Base-by-base conservation (phyloP, 37 sponge, comb jelly and placozoan genomes). In the Tethya wilhelma region DNA sequence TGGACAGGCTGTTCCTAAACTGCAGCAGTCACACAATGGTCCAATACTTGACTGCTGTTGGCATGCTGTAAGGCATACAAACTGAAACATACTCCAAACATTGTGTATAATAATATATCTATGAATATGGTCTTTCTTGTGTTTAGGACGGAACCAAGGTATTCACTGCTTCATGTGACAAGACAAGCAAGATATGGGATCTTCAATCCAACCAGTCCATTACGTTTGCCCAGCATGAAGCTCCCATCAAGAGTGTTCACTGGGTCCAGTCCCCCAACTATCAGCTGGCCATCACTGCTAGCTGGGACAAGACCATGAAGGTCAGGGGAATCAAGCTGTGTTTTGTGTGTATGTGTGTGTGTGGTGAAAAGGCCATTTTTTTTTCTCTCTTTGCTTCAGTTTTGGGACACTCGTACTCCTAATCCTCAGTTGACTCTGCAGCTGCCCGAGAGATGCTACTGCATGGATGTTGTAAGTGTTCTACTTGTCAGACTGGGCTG, bases 241-340 rank as follows among this genome's bases (percentile, higher is more conserved):
- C 91, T 44, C 98, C 98, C 12, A 90, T 98, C 49, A 95, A 92
- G 74, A 76, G 85, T 44, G 93, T 90, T 45, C 79, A 90, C 72
- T 98, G 95, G 95, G 65, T 98, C 2, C 93, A 98, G 45, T 88
- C 91, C 49, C 91, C 93, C 23, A 70, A 79, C 69, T 95, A 95
- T 74, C 77, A 72, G 31, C 83, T 92, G 69, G 82, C 89, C 59
- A 77, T 98, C 85, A 95, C 96, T 65, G 98, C 93, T 22, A 82
- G 89, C 56, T 98, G 98, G 96, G 98, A 98, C 82, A 98, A 93
- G 75, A 98, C 90, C 9, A 73, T 98, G 17, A 98, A 98, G 70
- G 95, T 90, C 30, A n/a, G n/a, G n/a, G n/a, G n/a, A n/a, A n/a
- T n/a, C n/a, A n/a, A n/a, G n/a, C n/a, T n/a, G n/a, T n/a, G n/a